A percentile compares a stretch with the other conserved stretches of the same genome.
Evolutionary conservation across 1,140 invertebrate species (phyloP).

Genomic region (Oedothorax gibbosus): DNA sequence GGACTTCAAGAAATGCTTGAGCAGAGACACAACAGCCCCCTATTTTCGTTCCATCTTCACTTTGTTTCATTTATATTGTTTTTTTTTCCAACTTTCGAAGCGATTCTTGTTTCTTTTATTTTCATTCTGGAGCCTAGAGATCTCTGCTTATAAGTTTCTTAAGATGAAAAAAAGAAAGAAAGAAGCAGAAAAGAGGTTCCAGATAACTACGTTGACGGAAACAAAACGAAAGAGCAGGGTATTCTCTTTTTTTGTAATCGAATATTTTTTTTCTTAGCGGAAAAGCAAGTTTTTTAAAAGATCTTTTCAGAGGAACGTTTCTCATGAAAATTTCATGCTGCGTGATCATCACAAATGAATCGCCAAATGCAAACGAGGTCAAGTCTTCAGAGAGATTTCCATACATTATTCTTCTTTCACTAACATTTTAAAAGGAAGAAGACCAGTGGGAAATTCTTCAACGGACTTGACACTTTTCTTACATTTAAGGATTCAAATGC

Average conservation of each 20-base stretch:
- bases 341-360: constrained; percentile 36
- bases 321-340: constrained; percentile 48
- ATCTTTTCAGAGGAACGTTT: background rate
- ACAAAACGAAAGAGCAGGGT: constrained; percentile 31
- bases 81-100: background rate
- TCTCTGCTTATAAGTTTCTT: constrained; percentile 10
- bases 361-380: background rate
- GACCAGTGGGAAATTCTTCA: no score
- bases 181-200: constrained; percentile 18
- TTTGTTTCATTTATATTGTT: constrained; percentile 16
- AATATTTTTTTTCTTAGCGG: constrained; percentile 1
- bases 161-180: no score
- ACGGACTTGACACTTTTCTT: no score
- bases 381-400: no score
- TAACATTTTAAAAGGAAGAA: no score
- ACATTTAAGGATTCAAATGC: no score
- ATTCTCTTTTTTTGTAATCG: background rate
- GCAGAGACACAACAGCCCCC: constrained; percentile 23
- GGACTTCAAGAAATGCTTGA: constrained; percentile 48
- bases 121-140: constrained; percentile 20
- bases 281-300: constrained; percentile 33
- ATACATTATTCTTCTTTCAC: no score
- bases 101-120: background rate
- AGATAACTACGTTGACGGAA: constrained; percentile 30
- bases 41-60: constrained; percentile 11